Evolutionary conservation across 2,113 vertebrate species (phyloP).

Genomic region (Rostratula benghalensis): DNA sequence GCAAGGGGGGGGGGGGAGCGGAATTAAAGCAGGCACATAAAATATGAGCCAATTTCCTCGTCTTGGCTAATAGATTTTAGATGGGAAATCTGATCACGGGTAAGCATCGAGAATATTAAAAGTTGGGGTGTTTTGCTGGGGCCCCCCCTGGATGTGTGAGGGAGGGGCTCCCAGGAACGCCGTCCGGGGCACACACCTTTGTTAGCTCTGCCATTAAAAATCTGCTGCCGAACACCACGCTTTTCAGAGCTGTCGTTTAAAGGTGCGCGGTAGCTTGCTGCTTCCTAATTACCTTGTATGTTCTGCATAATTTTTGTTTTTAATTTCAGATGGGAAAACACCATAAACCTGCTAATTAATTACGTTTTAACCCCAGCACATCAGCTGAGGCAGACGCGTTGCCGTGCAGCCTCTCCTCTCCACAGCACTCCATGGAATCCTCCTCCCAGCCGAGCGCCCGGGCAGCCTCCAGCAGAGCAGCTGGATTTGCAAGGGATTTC

Average conservation of each 20-base stretch:
- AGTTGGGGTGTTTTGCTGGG: background rate
- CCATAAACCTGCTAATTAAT: constrained; percentile 59
- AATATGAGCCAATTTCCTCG: constrained; percentile 6
- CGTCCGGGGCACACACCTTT: background rate
- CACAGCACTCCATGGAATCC: background rate
- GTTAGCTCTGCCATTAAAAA: background rate
- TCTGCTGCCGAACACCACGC: background rate
- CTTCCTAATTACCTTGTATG: constrained; percentile 6
- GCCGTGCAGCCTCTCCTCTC: background rate
- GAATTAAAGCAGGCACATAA: constrained; percentile 21
- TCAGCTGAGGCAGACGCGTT: background rate
- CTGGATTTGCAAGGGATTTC: background rate
- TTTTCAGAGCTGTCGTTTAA: background rate
- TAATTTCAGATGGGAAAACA: constrained; percentile 62
- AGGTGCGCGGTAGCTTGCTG: background rate
- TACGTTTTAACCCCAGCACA: background rate
- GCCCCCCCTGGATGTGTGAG: background rate
- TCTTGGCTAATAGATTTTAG: constrained; percentile 37
- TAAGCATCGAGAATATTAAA: background rate
- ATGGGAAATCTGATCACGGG: background rate
- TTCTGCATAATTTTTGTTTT: constrained; percentile 40
- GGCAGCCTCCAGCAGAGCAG: accelerated
- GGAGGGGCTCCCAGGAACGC: background rate
- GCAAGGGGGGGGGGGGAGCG: too few relatives aligned
- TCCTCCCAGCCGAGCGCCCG: accelerated